phyloP scores from a whole-genome alignment of 2,888 invertebrate species.

The Loripinus fragilis region DNA sequence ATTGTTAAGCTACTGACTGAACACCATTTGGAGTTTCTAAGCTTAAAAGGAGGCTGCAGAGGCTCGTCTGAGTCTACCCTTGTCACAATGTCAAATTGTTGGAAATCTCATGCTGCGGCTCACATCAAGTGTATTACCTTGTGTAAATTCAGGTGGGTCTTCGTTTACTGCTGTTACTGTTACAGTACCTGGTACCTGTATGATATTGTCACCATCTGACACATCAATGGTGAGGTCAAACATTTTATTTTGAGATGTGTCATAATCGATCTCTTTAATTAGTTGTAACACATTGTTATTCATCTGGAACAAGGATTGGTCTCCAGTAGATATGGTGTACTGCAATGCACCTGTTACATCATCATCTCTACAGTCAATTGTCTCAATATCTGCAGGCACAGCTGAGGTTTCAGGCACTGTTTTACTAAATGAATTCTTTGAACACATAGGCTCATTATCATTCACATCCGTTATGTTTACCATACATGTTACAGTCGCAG shows the following conservation, averaged over 20 bases:
- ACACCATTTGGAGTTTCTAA: too few species aligned
- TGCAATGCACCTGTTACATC: slow-evolving; percentile 58
- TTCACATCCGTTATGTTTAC: slow-evolving; percentile 59
- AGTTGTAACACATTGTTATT: slow-evolving; percentile 43
- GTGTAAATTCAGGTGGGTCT: slow-evolving; percentile 66
- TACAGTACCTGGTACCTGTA: slow-evolving; percentile 59
- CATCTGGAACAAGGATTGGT: slow-evolving; percentile 62
- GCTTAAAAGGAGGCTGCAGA: too few species aligned
- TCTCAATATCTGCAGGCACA: slow-evolving; percentile 40
- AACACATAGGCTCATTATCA: slow-evolving; percentile 66
- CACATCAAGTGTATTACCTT: slow-evolving; percentile 55
- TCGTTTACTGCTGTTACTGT: slow-evolving; percentile 73
- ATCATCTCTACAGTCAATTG: slow-evolving; percentile 63
- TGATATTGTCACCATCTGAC: slow-evolving; percentile 61
- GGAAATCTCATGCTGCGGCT: too few species aligned
- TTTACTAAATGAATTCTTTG: slow-evolving; percentile 48
- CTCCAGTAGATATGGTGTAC: slow-evolving; percentile 59
- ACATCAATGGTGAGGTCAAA: slow-evolving; percentile 66
- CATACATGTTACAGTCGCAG: slow-evolving; percentile 51
- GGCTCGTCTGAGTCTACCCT: too few species aligned
- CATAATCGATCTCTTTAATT: slow-evolving; percentile 66
- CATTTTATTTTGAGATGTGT: slow-evolving; percentile 59
- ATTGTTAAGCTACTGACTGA: too few species aligned
- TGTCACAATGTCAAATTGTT: too few species aligned
- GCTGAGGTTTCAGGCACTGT: slow-evolving; percentile 58